These are phyloP conservation scores for Dryocosmus kuriphilus DNA, from an alignment of 2,888 invertebrate genomes.

Conservation along the genomic window DNA sequence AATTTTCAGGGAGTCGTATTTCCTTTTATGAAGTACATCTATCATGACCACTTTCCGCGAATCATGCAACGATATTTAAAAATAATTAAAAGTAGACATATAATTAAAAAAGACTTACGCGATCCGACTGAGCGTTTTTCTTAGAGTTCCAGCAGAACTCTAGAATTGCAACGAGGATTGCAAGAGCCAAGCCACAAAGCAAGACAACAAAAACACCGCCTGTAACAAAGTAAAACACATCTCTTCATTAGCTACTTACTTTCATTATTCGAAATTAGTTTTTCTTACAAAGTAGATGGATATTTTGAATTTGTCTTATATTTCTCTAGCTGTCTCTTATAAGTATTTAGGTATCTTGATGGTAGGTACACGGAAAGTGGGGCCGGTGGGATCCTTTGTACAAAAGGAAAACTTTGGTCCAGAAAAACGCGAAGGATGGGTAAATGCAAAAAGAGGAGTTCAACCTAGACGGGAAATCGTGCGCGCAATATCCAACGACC, in stretches of 20 bases:
- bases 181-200: slow-evolving; percentile 92
- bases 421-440: slow-evolving; percentile 46
- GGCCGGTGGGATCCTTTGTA: slow-evolving; percentile 37
- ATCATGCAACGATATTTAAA: background rate
- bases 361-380: background rate
- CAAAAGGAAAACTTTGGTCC: slow-evolving; percentile 47
- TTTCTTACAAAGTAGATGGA: background rate
- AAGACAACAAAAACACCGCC: slow-evolving; percentile 98
- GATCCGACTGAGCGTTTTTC: slow-evolving; percentile 90
- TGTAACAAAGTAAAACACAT: slow-evolving; percentile 73
- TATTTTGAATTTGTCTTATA: background rate
- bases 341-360: slow-evolving; percentile 28
- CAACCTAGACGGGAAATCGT: slow-evolving; percentile 62
- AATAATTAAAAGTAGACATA: slow-evolving; percentile 3
- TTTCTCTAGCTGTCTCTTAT: background rate
- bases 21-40: background rate
- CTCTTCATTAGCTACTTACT: background rate
- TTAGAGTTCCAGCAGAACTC: slow-evolving; percentile 97
- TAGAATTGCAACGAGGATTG: slow-evolving; percentile 94
- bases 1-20: background rate
- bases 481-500: slow-evolving; percentile 63
- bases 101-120: slow-evolving; percentile 76
- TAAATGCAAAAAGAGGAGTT: slow-evolving; percentile 49
- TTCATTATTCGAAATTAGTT: background rate
- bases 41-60: background rate